phyloP scores from a whole-genome alignment of 2,113 vertebrate genomes.

The Cinclus mexicanus region DNA sequence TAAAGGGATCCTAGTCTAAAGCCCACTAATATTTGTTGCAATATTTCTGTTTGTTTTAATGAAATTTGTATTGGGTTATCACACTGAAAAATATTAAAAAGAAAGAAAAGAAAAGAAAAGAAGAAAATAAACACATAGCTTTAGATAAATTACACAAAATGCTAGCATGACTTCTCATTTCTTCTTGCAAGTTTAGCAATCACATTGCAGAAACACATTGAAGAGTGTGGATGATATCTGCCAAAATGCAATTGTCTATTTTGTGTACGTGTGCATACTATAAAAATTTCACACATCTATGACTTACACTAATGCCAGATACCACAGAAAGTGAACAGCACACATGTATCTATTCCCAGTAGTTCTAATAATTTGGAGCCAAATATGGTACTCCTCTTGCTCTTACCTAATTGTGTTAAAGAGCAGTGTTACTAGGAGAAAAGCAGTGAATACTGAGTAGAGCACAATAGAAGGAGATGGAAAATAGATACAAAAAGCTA shows the following conservation, averaged over 20 bases:
- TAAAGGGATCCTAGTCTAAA: neutral
- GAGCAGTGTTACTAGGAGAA: slow-evolving; percentile 90
- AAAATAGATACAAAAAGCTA: slow-evolving; percentile 91
- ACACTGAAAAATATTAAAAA: neutral
- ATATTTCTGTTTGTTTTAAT: neutral
- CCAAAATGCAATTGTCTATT: neutral
- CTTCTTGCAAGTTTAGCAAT: neutral
- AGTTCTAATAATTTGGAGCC: slow-evolving; percentile 92
- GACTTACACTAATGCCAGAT: slow-evolving; percentile 16
- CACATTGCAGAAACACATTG: neutral
- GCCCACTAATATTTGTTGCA: neutral
- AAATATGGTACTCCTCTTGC: slow-evolving; percentile 85
- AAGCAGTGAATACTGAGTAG: slow-evolving; percentile 83
- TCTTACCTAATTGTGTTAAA: slow-evolving; percentile 95
- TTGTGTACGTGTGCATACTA: neutral
- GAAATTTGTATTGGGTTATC: neutral
- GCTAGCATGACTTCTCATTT: neutral
- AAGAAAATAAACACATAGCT: neutral
- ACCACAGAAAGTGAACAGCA: slow-evolving; percentile 55
- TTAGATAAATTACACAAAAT: neutral
- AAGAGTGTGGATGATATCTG: neutral
- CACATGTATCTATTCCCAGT: slow-evolving; percentile 86
- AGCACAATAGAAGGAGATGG: slow-evolving; percentile 89
- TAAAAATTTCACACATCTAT: slow-evolving; percentile 9
- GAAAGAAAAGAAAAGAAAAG: neutral